These are phyloP conservation scores for Thalassaphorura encarpata DNA, from an alignment of 1,140 invertebrate species.

Conservation along the genomic window DNA sequence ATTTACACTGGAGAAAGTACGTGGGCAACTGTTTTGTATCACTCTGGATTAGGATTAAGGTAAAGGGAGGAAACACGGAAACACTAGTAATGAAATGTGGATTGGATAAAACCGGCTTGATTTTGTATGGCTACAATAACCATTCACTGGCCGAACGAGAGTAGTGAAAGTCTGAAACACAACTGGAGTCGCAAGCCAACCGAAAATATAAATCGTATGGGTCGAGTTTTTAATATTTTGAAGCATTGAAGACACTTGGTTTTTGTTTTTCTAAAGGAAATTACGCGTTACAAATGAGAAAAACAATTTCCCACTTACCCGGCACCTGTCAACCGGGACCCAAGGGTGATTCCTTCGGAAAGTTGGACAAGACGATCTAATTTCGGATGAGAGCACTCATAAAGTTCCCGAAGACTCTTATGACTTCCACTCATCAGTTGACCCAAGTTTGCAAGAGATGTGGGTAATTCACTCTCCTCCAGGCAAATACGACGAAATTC, in stretches of 20 bases:
- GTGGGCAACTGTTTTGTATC: too few relatives aligned
- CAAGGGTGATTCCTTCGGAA: conserved; percentile 59
- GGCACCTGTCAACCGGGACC: conserved; percentile 85
- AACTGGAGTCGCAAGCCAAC: too few relatives aligned
- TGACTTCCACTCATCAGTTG: conserved; percentile 83
- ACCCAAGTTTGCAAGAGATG: conserved; percentile 55
- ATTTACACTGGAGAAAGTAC: too few relatives aligned
- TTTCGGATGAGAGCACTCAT: conserved; percentile 87
- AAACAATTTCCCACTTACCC: conserved; percentile 45
- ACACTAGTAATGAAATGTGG: too few relatives aligned
- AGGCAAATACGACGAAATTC: conserved; percentile 62
- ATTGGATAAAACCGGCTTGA: too few relatives aligned
- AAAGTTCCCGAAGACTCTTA: conserved; percentile 66
- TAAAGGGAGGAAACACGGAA: too few relatives aligned
- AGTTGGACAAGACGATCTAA: conserved; percentile 73
- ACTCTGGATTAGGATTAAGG: too few relatives aligned
- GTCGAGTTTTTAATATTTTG: not conserved
- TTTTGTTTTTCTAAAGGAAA: not conserved
- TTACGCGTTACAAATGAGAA: not conserved
- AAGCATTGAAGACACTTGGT: not conserved
- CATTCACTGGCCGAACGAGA: too few relatives aligned
- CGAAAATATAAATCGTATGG: too few relatives aligned
- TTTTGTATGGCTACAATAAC: too few relatives aligned
- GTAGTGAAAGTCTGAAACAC: too few relatives aligned
- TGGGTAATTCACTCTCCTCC: conserved; percentile 44